These are phyloP conservation scores for Apocrypta bakeri DNA, from an alignment of 1,140 invertebrate genomes.

Conservation along the genomic window DNA sequence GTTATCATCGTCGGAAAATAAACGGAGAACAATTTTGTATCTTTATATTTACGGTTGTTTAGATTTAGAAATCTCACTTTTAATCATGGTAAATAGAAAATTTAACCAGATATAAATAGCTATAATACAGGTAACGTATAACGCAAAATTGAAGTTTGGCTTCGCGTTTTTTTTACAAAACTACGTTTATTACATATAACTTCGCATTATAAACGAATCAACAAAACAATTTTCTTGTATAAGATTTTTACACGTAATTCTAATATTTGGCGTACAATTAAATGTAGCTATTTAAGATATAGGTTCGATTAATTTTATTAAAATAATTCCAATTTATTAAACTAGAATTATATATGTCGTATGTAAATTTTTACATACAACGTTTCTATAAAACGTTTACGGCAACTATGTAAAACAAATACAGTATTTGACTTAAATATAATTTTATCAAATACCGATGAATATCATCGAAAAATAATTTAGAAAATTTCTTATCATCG, in stretches of 20 bases:
- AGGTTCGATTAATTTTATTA: neutral
- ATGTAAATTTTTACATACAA: too few relatives aligned
- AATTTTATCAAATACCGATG: too few relatives aligned
- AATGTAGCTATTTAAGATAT: neutral
- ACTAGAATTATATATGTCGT: neutral
- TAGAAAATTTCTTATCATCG: too few relatives aligned
- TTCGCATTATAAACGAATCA: neutral
- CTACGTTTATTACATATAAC: neutral
- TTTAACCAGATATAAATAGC: conserved; percentile 4
- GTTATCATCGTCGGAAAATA: neutral
- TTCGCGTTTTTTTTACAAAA: neutral
- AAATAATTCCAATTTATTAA: neutral
- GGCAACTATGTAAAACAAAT: too few relatives aligned
- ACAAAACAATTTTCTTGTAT: neutral
- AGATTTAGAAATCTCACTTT: neutral
- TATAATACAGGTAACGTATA: conserved; percentile 7
- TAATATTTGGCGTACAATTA: neutral
- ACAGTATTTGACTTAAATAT: too few relatives aligned
- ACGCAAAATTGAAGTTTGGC: neutral
- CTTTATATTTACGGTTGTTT: neutral
- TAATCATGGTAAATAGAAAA: conserved; percentile 17
- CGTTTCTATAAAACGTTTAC: too few relatives aligned
- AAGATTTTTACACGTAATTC: neutral
- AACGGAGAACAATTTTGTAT: neutral
- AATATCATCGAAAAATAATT: too few relatives aligned